phyloP scores from a whole-genome alignment of 2,888 invertebrate species.

The Pocota personata region DNA sequence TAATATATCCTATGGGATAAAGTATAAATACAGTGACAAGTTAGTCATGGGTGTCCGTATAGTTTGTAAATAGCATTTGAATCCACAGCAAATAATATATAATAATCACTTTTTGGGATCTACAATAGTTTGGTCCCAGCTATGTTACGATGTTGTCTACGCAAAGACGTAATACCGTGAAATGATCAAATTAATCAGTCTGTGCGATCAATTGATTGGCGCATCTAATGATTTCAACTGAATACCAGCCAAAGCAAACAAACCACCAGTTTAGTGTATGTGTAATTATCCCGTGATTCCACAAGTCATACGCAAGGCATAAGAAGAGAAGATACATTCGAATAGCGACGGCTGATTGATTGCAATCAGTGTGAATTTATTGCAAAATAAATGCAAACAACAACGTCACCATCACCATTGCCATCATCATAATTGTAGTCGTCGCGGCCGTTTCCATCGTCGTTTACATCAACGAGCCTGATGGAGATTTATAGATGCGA shows the following conservation, averaged over 20 bases:
- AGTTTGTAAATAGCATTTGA: too few relatives aligned
- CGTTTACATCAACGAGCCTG: neutral
- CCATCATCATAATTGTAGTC: constrained; percentile 20
- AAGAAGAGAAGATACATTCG: neutral
- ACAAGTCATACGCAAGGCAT: neutral
- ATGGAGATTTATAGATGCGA: constrained; percentile 15
- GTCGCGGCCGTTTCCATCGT: neutral
- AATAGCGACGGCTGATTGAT: constrained; percentile 36
- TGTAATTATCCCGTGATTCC: neutral
- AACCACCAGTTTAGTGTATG: neutral
- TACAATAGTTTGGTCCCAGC: neutral
- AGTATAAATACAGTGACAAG: too few relatives aligned
- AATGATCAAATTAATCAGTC: constrained; percentile 9
- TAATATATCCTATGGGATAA: too few relatives aligned
- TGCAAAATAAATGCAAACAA: constrained; percentile 56
- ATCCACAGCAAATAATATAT: too few relatives aligned
- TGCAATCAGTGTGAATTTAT: constrained; percentile 55
- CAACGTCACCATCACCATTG: constrained; percentile 25
- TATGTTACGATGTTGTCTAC: neutral
- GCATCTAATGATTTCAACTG: constrained; percentile 23
- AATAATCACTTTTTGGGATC: too few relatives aligned
- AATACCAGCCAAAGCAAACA: constrained; percentile 19
- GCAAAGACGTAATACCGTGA: constrained; percentile 7
- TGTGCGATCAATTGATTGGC: constrained; percentile 18
- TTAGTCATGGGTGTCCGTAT: too few relatives aligned